Evolutionary conservation across 2,113 vertebrate species (phyloP).

Genomic region (Tiliqua scincoides): DNA sequence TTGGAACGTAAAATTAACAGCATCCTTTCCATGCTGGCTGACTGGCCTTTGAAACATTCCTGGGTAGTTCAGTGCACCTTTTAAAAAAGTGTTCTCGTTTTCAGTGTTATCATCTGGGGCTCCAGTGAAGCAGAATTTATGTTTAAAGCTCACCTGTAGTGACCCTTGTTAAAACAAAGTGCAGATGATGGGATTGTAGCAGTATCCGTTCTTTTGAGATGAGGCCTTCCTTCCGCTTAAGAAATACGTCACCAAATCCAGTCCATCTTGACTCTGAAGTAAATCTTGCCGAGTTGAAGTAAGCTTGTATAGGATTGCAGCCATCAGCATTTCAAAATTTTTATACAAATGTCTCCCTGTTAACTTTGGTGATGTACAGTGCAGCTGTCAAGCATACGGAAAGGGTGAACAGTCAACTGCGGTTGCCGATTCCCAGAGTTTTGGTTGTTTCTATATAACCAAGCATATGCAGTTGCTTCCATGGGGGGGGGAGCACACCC

Average conservation of each 20-base stretch:
- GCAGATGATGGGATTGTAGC: neutral
- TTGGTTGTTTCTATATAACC: slow-evolving; percentile 3
- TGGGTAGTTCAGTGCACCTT: slow-evolving; percentile 2
- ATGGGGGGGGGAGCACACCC: too few species aligned
- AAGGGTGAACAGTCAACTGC: neutral
- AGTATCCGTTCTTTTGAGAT: neutral
- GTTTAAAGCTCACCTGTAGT: neutral
- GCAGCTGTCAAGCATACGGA: slow-evolving; percentile 10
- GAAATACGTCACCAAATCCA: neutral
- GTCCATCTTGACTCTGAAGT: neutral
- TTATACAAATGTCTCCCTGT: neutral
- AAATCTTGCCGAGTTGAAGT: neutral
- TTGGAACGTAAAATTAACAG: neutral
- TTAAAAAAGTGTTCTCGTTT: slow-evolving; percentile 26
- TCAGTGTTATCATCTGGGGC: neutral
- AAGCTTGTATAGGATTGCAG: neutral
- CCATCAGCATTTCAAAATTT: neutral
- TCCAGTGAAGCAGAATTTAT: neutral
- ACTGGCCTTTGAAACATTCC: neutral
- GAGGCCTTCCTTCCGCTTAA: neutral
- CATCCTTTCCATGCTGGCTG: too few species aligned
- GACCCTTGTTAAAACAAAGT: neutral
- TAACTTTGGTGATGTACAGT: slow-evolving; percentile 6
- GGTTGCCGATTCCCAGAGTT: neutral
- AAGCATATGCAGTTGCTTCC: slow-evolving; percentile 18